Base-by-base conservation (phyloP, 2,888 invertebrate genomes). In the Acronicta alni region DNA sequence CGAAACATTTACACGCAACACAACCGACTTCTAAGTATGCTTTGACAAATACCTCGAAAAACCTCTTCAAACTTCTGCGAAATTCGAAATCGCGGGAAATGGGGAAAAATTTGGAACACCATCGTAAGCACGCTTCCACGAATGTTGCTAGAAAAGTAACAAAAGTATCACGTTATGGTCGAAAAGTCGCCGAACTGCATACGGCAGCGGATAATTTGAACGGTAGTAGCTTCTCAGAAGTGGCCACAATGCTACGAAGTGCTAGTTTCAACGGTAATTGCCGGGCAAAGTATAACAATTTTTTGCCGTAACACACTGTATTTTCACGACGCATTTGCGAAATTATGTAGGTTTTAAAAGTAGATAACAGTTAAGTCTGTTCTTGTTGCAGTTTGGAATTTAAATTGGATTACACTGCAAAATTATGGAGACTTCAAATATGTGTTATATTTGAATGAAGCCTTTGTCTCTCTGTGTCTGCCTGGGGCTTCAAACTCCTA, bases 1-100 rank as follows among this genome's bases (percentile, higher is more conserved):
- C 41, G 16, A 76, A 66, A 69, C 61, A 69, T 74, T 75, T 72
- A 57, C 63, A 58, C 57, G 56, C 65, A 49, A 72, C 68, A 69
- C 60, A 58, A 26, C 44, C 14, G 17, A 68, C 44, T 68, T 45
- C 55, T 57, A 58, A 74, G 77, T 67, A 76, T 75, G 77, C 77
- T 77, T 77, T 77, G 70, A 58, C 46, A 55, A 71, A 67, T 67
- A 67, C 61, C 60, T 15, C 35, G 30, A 63, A 60, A 61, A 65
- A 63, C 42, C 45, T 42, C 65, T 56, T 63, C 53, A 55, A 70
- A 73, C 57, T 66, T 52, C 17, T 44, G 43, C 48, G 16, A 48
- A 64, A 54, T 66, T 57, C 23, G 30, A 46, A 18, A 56, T 66
- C 37, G 49, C 35, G 49, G 46, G 20, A 49, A 67, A 55, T 55